A percentile compares a stretch with the other conserved stretches of the same genome.
Conservation (phyloP, 2,888 invertebrate genomes). For the Smittia sp. region DNA sequence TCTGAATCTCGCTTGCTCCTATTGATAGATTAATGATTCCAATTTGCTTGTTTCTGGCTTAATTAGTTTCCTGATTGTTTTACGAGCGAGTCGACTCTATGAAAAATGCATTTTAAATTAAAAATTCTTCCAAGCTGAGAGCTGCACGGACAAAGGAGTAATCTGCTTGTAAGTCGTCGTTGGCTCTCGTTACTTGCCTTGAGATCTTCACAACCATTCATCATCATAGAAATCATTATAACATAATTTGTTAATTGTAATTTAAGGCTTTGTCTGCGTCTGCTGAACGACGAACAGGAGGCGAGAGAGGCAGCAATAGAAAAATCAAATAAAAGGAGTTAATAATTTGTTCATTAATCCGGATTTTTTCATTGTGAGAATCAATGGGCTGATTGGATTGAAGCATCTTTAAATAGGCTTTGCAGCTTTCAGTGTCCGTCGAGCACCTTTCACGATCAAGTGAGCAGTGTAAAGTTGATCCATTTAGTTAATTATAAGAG, state of each 20-base stretch:
- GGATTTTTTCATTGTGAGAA: constrained; percentile 40
- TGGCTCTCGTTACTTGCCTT: not conserved
- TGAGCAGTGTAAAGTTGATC: constrained; percentile 10
- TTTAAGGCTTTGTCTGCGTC: constrained; percentile 17
- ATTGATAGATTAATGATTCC: constrained; percentile 19
- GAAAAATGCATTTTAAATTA: constrained; percentile 41
- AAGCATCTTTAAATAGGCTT: constrained; percentile 30
- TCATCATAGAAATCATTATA: constrained; percentile 38
- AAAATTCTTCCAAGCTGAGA: constrained; percentile 20
- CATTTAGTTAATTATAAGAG: constrained; percentile 35
- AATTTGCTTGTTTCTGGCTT: constrained; percentile 1
- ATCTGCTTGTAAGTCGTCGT: constrained; percentile 14
- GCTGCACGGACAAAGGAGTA: not conserved
- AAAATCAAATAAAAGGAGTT: constrained; percentile 40
- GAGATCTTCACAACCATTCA: constrained; percentile 19
- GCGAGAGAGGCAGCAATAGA: constrained; percentile 11
- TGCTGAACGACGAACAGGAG: not conserved
- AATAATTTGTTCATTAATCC: constrained; percentile 40
- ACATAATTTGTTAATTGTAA: constrained; percentile 41
- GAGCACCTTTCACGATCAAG: constrained; percentile 16
- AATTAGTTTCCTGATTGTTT: constrained; percentile 30
- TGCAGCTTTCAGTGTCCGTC: constrained; percentile 18
- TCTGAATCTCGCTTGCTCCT: no score
- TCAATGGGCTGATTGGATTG: constrained; percentile 18
- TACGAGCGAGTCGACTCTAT: not conserved